Evolutionary conservation across 2,113 vertebrate genomes (phyloP).

Genomic region (Neotoma lepida): DNA sequence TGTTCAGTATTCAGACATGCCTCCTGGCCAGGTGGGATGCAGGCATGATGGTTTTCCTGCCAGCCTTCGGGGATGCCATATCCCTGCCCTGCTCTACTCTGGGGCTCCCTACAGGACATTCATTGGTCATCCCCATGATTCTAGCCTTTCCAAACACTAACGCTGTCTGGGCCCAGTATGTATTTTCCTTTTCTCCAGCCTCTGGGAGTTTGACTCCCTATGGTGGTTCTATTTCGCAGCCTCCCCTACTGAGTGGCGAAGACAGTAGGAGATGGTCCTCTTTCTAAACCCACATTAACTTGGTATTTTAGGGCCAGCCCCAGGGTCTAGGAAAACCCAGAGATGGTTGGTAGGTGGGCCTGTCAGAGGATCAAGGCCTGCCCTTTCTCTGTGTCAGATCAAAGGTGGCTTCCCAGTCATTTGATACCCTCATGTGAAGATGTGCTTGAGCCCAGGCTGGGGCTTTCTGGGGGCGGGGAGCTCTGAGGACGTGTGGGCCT

Average conservation of each 20-base stretch:
- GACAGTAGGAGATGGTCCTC: neutral
- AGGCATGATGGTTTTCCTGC: neutral
- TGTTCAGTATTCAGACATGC: neutral
- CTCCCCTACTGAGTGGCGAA: neutral
- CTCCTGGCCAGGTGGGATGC: neutral
- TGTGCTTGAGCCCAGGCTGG: neutral
- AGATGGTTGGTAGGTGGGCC: neutral
- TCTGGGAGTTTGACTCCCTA: neutral
- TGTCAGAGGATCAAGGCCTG: slow-evolving; percentile 41
- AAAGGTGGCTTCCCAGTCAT: slow-evolving; percentile 64
- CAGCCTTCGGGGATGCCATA: neutral
- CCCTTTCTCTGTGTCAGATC: slow-evolving; percentile 59
- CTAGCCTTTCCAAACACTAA: slow-evolving; percentile 47
- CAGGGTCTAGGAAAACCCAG: slow-evolving; percentile 10
- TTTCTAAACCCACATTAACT: neutral
- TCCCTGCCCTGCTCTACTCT: neutral
- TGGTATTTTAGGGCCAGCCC: neutral
- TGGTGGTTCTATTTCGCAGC: neutral
- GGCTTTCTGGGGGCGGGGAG: slow-evolving; percentile 22
- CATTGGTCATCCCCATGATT: neutral
- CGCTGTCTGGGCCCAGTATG: neutral
- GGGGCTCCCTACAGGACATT: neutral
- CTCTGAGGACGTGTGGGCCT: slow-evolving; percentile 54
- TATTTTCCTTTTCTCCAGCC: slow-evolving; percentile 12
- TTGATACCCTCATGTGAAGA: slow-evolving; percentile 40